A percentile compares a stretch with the other conserved stretches of the same genome.
Evolutionary conservation across 1,140 invertebrate species (phyloP).

Genomic region (Pissodes strobi): DNA sequence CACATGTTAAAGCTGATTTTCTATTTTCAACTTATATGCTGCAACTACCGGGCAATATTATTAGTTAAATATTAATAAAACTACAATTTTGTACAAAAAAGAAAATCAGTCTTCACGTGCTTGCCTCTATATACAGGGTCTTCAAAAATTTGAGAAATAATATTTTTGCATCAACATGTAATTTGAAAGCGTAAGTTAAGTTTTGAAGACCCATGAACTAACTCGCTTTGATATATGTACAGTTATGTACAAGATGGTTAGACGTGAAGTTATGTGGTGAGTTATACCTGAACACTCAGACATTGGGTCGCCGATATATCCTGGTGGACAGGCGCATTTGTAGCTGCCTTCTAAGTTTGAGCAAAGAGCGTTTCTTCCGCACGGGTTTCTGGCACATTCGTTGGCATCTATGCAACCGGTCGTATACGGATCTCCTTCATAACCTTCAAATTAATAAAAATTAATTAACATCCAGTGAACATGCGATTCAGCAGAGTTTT

Average conservation of each 20-base stretch:
- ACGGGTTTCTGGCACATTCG: slow-evolving; percentile 70
- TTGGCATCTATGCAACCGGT: slow-evolving; percentile 71
- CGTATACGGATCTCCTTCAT: slow-evolving; percentile 56
- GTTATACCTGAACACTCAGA: slow-evolving; percentile 69
- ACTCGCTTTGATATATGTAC: slow-evolving; percentile 30
- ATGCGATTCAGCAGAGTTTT: too few relatives aligned
- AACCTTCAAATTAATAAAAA: slow-evolving; percentile 39
- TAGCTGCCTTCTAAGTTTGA: slow-evolving; percentile 74
- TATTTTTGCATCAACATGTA: too few relatives aligned
- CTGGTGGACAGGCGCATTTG: slow-evolving; percentile 75
- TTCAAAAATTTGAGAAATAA: not conserved
- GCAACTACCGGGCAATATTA: slow-evolving; percentile 1
- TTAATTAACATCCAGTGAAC: too few relatives aligned
- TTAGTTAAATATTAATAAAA: slow-evolving; percentile 31
- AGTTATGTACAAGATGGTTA: slow-evolving; percentile 43
- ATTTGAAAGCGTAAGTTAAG: not conserved
- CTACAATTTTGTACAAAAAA: slow-evolving; percentile 39
- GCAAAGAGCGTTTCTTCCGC: slow-evolving; percentile 74
- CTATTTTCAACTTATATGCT: slow-evolving; percentile 1
- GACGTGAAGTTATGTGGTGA: not conserved
- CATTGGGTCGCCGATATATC: slow-evolving; percentile 75
- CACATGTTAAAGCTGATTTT: slow-evolving; percentile 16
- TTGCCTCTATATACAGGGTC: slow-evolving; percentile 40
- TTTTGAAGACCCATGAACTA: slow-evolving; percentile 10
- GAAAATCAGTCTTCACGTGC: slow-evolving; percentile 54